Conservation (phyloP, 2,797 vertebrate genomes). For the Paedocypris micromegethes region DNA sequence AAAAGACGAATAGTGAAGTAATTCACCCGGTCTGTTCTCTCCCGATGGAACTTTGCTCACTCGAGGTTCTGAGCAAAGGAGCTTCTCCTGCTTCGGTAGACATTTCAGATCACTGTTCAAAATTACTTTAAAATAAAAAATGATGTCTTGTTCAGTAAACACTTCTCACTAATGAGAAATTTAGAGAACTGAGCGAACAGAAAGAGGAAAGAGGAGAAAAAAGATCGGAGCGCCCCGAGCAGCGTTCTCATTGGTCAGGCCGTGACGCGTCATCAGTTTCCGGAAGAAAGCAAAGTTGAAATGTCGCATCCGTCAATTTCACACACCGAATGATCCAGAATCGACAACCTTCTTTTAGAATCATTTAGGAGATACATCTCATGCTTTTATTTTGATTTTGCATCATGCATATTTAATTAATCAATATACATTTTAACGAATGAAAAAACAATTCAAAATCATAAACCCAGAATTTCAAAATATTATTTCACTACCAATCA, state of each 20-base stretch:
- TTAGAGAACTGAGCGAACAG: slow-evolving; percentile 18
- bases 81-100: slow-evolving; percentile 45
- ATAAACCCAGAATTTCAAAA: too few relatives aligned
- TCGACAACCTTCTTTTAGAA: too few relatives aligned
- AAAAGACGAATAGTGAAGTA: neutral
- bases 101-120: slow-evolving; percentile 46
- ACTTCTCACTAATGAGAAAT: neutral
- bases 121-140: neutral
- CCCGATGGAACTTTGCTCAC: slow-evolving; percentile 27
- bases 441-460: too few relatives aligned
- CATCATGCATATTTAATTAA: too few relatives aligned
- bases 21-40: slow-evolving; percentile 3
- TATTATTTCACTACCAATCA: too few relatives aligned
- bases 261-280: slow-evolving; percentile 56
- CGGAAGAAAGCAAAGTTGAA: slow-evolving; percentile 20
- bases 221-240: neutral
- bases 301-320: neutral
- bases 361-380: too few relatives aligned
- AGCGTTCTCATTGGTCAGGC: slow-evolving; percentile 53
- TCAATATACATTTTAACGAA: too few relatives aligned
- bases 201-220: slow-evolving; percentile 1
- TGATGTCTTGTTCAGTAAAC: neutral
- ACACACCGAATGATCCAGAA: neutral
- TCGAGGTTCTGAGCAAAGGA: slow-evolving; percentile 46
- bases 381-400: too few relatives aligned